Evolutionary conservation across 1,140 invertebrate genomes (phyloP).

Genomic region (Anoplophora glabripennis): DNA sequence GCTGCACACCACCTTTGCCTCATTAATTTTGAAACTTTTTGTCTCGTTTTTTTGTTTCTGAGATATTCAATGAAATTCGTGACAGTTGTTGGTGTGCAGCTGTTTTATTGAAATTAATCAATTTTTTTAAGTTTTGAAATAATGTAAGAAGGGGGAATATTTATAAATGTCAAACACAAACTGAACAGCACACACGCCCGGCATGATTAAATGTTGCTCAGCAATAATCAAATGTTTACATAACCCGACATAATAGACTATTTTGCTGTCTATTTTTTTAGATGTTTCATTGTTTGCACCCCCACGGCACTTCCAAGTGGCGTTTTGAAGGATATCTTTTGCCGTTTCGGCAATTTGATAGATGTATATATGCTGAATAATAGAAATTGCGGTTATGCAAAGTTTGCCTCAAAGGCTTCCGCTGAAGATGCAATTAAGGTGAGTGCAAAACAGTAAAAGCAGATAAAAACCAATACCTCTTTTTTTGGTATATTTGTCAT

Average conservation of each 20-base stretch:
- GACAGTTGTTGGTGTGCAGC: too few species aligned
- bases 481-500: background rate
- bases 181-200: too few species aligned
- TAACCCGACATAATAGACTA: background rate
- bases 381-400: conserved; percentile 89
- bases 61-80: too few species aligned
- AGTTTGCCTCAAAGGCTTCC: conserved; percentile 75
- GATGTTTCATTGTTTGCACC: conserved; percentile 76
- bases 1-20: too few species aligned
- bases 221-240: background rate
- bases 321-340: conserved; percentile 85
- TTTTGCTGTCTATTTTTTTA: conserved; percentile 29
- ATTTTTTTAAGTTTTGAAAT: too few species aligned
- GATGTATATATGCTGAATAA: conserved; percentile 86
- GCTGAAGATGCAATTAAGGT: conserved; percentile 77
- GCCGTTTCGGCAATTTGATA: conserved; percentile 89
- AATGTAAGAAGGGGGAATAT: too few species aligned
- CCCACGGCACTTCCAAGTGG: conserved; percentile 75
- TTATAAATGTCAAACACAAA: too few species aligned
- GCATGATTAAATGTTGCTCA: too few species aligned
- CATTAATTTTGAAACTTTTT: too few species aligned
- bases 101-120: too few species aligned
- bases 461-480: background rate
- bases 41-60: too few species aligned
- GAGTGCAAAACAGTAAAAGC: conserved; percentile 17